A percentile compares a stretch with the other conserved stretches of the same genome.
Conservation (phyloP, 2,888 invertebrate species). For the Drosophila hamatofila region DNA sequence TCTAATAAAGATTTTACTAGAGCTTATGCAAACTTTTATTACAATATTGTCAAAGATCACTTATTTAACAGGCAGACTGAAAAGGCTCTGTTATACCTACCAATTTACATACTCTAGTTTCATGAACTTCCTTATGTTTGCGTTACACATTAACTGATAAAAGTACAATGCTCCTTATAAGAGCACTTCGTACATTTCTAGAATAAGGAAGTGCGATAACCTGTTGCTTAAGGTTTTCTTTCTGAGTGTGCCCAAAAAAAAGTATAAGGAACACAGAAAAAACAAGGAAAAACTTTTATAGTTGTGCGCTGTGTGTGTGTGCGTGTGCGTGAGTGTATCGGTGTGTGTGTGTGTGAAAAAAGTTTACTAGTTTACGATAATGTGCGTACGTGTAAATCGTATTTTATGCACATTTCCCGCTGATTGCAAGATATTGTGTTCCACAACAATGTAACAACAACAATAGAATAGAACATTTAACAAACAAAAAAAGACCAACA, state of each 20-base stretch:
- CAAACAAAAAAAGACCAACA: conserved; percentile 27
- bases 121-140: background rate
- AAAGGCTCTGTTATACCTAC: too few species aligned
- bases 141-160: background rate
- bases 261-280: background rate
- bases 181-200: conserved; percentile 16
- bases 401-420: conserved; percentile 78
- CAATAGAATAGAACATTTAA: conserved; percentile 40
- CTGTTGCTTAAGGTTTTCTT: conserved; percentile 71
- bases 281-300: conserved; percentile 45
- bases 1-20: too few species aligned
- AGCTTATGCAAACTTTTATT: too few species aligned
- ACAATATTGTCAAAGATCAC: too few species aligned
- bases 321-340: background rate
- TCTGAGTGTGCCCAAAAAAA: conserved; percentile 4
- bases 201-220: conserved; percentile 50
- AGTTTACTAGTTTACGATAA: conserved; percentile 77
- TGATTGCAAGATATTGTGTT: conserved; percentile 78
- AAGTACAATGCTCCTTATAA: background rate
- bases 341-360: conserved; percentile 26
- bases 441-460: conserved; percentile 58
- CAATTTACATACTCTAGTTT: background rate
- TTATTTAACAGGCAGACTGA: too few species aligned
- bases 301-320: conserved; percentile 36
- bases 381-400: conserved; percentile 81